phyloP scores from a whole-genome alignment of 2,888 invertebrate genomes.

The Caenorhabditis sulstoni region DNA sequence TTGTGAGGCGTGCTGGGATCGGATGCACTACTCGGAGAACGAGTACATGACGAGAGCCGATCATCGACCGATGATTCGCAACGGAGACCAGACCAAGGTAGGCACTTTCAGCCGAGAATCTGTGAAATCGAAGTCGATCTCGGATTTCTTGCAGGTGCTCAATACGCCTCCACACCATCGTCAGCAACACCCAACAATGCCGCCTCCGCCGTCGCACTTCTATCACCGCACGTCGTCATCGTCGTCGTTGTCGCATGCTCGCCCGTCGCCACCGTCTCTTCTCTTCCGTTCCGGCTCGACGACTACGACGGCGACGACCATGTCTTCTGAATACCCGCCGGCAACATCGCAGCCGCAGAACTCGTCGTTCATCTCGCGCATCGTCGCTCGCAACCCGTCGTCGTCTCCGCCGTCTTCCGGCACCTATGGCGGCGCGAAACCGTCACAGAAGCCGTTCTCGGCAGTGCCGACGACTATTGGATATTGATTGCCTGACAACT shows the following conservation, averaged over 20 bases:
- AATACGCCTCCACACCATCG: conserved; percentile 63
- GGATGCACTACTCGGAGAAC: conserved; percentile 54
- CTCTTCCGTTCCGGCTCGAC: not conserved
- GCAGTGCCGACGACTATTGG: conserved; percentile 36
- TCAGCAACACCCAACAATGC: too few relatives aligned
- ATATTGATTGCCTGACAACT: conserved; percentile 28
- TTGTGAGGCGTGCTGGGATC: conserved; percentile 84
- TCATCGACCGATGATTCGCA: conserved; percentile 74
- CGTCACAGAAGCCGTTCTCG: conserved; percentile 31
- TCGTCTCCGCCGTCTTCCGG: not conserved
- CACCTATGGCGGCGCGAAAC: not conserved
- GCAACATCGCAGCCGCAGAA: not conserved
- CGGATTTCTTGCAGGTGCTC: conserved; percentile 62
- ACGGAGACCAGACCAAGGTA: conserved; percentile 75
- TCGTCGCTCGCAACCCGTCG: conserved; percentile 24
- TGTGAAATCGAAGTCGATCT: too few relatives aligned
- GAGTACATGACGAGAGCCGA: conserved; percentile 6
- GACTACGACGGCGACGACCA: not conserved
- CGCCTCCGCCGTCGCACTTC: too few relatives aligned
- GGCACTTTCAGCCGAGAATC: too few relatives aligned
- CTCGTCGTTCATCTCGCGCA: conserved; percentile 28
- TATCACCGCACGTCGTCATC: too few relatives aligned
- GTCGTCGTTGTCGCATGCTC: too few relatives aligned
- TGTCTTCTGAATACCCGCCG: not conserved
- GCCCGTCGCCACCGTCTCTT: too few relatives aligned